Evolutionary conservation across 2,797 vertebrate species (phyloP).

Genomic region (Chelidonichthys spinosus): DNA sequence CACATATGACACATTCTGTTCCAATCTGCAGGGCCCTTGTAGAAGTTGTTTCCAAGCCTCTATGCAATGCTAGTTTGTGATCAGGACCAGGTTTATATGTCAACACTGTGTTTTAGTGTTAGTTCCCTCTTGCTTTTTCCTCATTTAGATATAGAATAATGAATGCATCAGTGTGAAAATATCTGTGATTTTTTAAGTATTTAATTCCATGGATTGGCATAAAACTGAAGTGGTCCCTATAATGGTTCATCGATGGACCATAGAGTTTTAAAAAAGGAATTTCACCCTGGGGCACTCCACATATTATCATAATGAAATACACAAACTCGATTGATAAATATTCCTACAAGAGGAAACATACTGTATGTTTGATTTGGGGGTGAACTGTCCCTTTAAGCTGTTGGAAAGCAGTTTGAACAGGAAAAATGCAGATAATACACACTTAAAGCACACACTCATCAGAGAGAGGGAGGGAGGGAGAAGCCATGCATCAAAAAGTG

Average conservation of each 20-base stretch:
- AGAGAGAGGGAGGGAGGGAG: too few species aligned
- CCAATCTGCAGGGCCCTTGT: neutral
- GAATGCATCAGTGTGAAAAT: neutral
- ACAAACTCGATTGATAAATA: too few species aligned
- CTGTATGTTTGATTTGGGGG: too few species aligned
- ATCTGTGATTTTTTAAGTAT: neutral
- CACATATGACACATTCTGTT: neutral
- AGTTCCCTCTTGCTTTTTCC: neutral
- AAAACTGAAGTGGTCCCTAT: neutral
- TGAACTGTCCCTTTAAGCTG: too few species aligned
- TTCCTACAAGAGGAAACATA: too few species aligned
- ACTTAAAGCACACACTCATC: neutral
- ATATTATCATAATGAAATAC: too few species aligned
- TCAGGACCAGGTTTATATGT: neutral
- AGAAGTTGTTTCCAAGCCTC: neutral
- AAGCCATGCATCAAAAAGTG: conserved; percentile 51
- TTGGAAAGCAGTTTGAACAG: neutral
- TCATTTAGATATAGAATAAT: conserved; percentile 11
- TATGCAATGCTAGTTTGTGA: neutral
- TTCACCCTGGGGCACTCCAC: too few species aligned
- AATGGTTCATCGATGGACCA: neutral
- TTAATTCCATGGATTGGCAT: neutral
- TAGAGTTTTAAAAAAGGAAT: too few species aligned
- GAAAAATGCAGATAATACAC: neutral
- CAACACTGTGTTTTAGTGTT: neutral